These are phyloP conservation scores for Drosophila bocki DNA, from an alignment of 1,140 invertebrate genomes.

Conservation along the genomic window DNA sequence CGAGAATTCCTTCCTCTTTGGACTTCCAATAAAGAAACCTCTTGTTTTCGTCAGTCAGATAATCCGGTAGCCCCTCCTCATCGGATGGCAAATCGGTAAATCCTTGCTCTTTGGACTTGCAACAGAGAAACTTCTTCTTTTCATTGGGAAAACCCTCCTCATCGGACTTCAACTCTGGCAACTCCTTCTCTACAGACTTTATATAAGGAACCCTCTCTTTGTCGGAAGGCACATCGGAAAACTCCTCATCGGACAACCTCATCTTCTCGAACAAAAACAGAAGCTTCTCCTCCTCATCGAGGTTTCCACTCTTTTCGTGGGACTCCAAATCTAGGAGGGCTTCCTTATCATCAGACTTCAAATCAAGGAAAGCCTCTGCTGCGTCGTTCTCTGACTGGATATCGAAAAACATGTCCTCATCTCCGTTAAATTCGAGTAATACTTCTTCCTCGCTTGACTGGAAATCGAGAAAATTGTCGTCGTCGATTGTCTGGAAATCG, in stretches of 20 bases:
- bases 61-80: not conserved
- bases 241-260: not conserved
- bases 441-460: no score
- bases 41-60: not conserved
- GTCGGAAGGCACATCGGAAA: not conserved
- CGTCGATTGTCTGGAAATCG: no score
- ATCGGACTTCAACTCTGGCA: not conserved
- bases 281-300: not conserved
- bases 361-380: not conserved
- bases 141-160: not conserved
- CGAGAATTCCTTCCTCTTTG: not conserved
- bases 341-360: not conserved
- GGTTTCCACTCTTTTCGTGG: not conserved
- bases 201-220: no score
- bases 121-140: no score
- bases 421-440: no score
- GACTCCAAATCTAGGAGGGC: not conserved
- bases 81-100: not conserved
- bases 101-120: not conserved
- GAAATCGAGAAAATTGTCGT: no score
- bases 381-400: not conserved
- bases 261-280: not conserved
- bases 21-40: not conserved
- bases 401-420: no score
- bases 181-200: not conserved